Evolutionary conservation across 2,797 vertebrate genomes (phyloP).

Genomic region (Eulemur rubriventer): DNA sequence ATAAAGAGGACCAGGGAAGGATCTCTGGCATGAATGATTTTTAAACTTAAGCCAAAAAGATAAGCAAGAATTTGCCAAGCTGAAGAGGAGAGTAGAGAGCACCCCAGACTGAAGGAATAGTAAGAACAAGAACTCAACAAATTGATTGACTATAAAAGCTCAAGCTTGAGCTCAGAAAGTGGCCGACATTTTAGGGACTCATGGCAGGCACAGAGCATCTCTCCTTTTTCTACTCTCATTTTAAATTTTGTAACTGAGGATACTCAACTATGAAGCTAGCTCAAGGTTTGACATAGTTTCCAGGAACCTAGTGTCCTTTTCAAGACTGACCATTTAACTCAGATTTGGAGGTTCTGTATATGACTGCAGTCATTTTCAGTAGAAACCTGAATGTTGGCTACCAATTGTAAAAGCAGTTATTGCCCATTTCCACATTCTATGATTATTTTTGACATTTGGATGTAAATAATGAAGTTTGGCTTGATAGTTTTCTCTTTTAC

Average conservation of each 20-base stretch:
- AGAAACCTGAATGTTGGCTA: not conserved
- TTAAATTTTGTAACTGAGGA: not conserved
- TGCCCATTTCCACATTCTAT: not conserved
- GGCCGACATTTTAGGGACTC: not conserved
- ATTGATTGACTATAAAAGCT: not conserved
- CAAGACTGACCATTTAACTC: not conserved
- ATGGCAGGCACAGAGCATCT: not conserved
- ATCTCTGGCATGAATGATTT: not conserved
- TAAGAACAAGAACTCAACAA: not conserved
- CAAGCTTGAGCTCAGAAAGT: not conserved
- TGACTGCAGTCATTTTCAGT: not conserved
- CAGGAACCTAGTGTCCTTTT: not conserved
- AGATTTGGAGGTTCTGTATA: not conserved
- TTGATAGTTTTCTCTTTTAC: not conserved
- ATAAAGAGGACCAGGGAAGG: not conserved
- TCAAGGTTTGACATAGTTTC: not conserved
- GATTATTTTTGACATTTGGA: not conserved
- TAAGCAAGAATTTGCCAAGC: not conserved
- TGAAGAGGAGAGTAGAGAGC: not conserved
- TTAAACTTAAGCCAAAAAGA: not conserved
- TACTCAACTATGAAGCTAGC: not conserved
- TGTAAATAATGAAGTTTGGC: not conserved
- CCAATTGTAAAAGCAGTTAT: not conserved
- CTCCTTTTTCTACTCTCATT: not conserved
- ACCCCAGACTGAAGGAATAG: not conserved